These are phyloP conservation scores for Anguilla anguilla DNA, from an alignment of 2,797 vertebrate genomes.

Conservation along the genomic window DNA sequence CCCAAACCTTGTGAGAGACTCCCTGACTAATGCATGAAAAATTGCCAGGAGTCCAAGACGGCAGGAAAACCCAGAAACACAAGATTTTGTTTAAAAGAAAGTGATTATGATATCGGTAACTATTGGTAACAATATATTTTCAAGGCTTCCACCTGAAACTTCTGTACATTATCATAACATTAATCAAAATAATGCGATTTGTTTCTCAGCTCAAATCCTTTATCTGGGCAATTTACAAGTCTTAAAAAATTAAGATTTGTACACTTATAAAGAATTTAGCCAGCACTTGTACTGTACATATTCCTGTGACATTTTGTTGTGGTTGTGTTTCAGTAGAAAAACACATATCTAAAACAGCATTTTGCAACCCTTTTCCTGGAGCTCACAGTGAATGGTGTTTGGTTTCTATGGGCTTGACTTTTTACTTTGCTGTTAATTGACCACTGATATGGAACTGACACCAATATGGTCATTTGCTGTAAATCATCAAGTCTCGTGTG, in stretches of 20 bases:
- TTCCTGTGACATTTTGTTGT: neutral
- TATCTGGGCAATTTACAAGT: neutral
- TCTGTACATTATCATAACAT: neutral
- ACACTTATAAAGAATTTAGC: neutral
- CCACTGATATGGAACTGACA: neutral
- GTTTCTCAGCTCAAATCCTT: no score
- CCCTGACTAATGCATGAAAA: conserved; percentile 5
- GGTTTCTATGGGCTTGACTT: neutral
- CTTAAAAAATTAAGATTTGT: neutral
- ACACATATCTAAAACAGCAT: neutral
- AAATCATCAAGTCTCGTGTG: neutral
- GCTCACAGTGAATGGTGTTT: neutral
- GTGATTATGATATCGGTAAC: neutral
- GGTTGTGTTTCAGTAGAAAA: neutral
- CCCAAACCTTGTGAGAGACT: neutral
- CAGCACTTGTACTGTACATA: neutral
- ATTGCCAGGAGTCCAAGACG: neutral
- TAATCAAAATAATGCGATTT: neutral
- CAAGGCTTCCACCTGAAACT: neutral
- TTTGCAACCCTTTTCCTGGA: neutral
- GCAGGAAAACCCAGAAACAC: neutral
- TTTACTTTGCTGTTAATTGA: neutral
- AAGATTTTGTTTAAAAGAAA: neutral
- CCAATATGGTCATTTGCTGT: neutral
- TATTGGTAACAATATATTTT: neutral